These are phyloP conservation scores for Lucilia cuprina DNA, from an alignment of 1,140 invertebrate genomes.

Conservation along the genomic window DNA sequence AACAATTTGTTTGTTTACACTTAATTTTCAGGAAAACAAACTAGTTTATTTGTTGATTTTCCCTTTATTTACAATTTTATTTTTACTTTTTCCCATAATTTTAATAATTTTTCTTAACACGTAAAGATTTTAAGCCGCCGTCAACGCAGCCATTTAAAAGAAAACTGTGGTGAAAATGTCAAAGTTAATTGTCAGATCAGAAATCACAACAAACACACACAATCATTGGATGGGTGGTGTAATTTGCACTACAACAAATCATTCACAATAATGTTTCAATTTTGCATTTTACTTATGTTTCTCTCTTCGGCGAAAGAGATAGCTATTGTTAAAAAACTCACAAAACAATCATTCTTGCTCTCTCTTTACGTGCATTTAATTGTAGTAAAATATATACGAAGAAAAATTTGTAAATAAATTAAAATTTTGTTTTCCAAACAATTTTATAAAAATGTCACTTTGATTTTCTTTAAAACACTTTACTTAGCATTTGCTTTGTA, in stretches of 20 bases:
- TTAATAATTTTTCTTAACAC: background rate
- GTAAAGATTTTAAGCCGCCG: background rate
- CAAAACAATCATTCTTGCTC: background rate
- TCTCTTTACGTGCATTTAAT: background rate
- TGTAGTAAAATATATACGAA: background rate
- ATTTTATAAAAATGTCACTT: background rate
- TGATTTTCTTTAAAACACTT: background rate
- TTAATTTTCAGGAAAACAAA: background rate
- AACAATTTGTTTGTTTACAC: background rate
- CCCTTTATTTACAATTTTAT: background rate
- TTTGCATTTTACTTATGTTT: constrained; percentile 7
- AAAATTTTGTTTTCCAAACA: background rate
- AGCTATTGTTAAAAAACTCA: background rate
- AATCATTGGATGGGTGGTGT: background rate
- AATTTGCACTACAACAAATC: background rate
- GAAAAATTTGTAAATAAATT: background rate
- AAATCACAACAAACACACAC: constrained; percentile 10
- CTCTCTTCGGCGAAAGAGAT: background rate
- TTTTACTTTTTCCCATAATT: background rate
- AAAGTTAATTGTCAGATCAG: background rate
- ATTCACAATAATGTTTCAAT: constrained; percentile 33
- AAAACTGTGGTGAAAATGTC: constrained; percentile 35
- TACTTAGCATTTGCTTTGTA: background rate
- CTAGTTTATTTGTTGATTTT: background rate
- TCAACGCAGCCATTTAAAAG: constrained; percentile 19